Percentiles rank a stretch among this genome's conserved stretches.
phyloP scores from a whole-genome alignment of 2,797 vertebrate genomes.

The Micrastur ruficollis region DNA sequence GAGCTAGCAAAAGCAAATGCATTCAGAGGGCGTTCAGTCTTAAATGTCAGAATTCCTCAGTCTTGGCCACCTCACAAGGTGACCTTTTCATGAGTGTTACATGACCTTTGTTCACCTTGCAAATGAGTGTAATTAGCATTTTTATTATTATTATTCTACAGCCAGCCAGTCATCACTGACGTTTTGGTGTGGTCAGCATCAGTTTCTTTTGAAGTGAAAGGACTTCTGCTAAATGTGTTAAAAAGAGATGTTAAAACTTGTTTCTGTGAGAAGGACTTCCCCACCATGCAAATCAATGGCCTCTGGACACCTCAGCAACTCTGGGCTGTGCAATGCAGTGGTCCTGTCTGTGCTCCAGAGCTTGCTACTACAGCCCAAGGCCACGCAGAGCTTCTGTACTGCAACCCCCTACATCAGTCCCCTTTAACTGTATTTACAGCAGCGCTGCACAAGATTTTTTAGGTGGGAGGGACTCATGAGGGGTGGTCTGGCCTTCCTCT shows the following conservation, averaged over 20 bases:
- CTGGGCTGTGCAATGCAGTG: fast-evolving
- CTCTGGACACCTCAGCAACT: neutral
- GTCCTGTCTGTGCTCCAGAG: neutral
- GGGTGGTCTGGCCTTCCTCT: neutral
- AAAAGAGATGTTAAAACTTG: neutral
- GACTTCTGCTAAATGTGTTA: neutral
- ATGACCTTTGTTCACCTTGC: neutral
- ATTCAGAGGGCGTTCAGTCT: neutral
- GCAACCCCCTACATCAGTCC: neutral
- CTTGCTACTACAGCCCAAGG: fast-evolving
- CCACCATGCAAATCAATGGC: neutral
- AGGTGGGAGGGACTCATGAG: neutral
- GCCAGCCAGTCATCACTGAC: neutral
- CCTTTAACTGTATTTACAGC: neutral
- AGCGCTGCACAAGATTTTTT: neutral
- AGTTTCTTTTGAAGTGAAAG: neutral
- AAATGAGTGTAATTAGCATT: neutral
- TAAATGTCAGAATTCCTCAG: constrained; percentile 14
- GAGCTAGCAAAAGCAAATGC: neutral
- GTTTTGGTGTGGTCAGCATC: neutral
- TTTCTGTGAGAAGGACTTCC: neutral
- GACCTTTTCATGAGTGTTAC: neutral
- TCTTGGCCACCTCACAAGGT: neutral
- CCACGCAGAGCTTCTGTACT: fast-evolving
- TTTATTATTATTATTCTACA: neutral